Evolutionary conservation across 2,888 invertebrate species (phyloP).

Genomic region (Ceriagrion tenellum): DNA sequence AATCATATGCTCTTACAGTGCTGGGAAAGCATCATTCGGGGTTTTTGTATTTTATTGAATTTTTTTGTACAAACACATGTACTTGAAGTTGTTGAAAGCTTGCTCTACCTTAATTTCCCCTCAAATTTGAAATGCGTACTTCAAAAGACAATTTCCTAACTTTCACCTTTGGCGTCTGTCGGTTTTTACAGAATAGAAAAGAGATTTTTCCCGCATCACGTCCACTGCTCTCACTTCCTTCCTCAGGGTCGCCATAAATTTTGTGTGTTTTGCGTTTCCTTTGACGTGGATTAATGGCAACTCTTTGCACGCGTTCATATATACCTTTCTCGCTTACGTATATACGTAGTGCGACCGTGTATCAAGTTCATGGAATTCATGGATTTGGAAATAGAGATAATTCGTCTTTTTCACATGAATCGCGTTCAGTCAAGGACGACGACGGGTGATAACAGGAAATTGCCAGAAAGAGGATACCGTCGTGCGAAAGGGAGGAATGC

Average conservation of each 20-base stretch:
- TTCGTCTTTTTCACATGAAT: background rate
- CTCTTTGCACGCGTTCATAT: background rate
- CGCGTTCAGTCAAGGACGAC: background rate
- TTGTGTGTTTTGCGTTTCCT: background rate
- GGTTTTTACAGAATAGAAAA: background rate
- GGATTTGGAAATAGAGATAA: background rate
- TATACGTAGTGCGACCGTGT: background rate
- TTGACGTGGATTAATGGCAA: background rate
- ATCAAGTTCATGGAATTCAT: background rate
- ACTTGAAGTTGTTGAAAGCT: too few relatives aligned
- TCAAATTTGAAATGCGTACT: too few relatives aligned
- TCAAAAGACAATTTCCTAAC: too few relatives aligned
- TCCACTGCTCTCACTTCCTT: background rate
- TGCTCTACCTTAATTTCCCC: too few relatives aligned
- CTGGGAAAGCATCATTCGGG: too few relatives aligned
- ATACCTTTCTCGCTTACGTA: background rate
- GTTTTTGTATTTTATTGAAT: too few relatives aligned
- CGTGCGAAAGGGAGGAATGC: background rate
- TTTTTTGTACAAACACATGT: too few relatives aligned
- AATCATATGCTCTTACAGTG: too few relatives aligned
- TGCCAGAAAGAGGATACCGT: background rate
- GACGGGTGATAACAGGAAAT: background rate
- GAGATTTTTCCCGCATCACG: background rate
- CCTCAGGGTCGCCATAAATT: background rate
- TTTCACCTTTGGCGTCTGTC: too few relatives aligned